Percentiles rank a stretch among this genome's conserved stretches.
Evolutionary conservation across 1,140 invertebrate genomes (phyloP).

Genomic region (Leptestheria dahalacensis): DNA sequence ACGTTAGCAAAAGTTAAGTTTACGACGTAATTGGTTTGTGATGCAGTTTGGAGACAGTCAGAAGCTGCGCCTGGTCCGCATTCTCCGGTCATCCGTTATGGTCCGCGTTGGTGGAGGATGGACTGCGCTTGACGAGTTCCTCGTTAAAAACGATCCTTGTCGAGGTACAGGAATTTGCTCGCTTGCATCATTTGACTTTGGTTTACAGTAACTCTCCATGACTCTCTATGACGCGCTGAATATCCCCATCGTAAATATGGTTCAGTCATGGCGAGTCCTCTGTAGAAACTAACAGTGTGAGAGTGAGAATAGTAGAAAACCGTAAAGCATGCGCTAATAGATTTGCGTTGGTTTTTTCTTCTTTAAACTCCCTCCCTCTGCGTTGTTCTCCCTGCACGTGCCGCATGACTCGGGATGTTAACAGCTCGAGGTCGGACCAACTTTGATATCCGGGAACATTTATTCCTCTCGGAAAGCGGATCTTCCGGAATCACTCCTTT

Average conservation of each 20-base stretch:
- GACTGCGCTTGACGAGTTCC: slow-evolving; percentile 97
- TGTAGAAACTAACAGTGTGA: not conserved
- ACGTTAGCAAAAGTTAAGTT: no score
- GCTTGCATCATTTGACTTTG: not conserved
- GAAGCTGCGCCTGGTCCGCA: slow-evolving; percentile 91
- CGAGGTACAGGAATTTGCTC: slow-evolving; percentile 59
- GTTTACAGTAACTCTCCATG: no score
- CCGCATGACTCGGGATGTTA: slow-evolving; percentile 4
- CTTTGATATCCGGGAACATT: slow-evolving; percentile 95
- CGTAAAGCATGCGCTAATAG: no score
- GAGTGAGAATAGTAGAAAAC: no score
- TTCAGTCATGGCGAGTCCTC: not conserved
- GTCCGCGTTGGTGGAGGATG: slow-evolving; percentile 99
- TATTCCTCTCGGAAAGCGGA: slow-evolving; percentile 92
- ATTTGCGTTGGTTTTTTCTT: no score
- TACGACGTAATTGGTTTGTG: no score
- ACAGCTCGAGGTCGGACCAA: slow-evolving; percentile 97
- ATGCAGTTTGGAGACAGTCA: slow-evolving; percentile 99
- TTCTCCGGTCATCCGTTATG: slow-evolving; percentile 97
- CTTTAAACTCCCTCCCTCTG: not conserved
- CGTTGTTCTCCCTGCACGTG: not conserved
- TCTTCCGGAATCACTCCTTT: slow-evolving; percentile 95
- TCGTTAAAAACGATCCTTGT: slow-evolving; percentile 98
- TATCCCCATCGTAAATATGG: no score
- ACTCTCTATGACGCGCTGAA: no score